These are phyloP conservation scores for Stenchaetothrips biformis DNA, from an alignment of 2,888 invertebrate genomes.

Conservation along the genomic window DNA sequence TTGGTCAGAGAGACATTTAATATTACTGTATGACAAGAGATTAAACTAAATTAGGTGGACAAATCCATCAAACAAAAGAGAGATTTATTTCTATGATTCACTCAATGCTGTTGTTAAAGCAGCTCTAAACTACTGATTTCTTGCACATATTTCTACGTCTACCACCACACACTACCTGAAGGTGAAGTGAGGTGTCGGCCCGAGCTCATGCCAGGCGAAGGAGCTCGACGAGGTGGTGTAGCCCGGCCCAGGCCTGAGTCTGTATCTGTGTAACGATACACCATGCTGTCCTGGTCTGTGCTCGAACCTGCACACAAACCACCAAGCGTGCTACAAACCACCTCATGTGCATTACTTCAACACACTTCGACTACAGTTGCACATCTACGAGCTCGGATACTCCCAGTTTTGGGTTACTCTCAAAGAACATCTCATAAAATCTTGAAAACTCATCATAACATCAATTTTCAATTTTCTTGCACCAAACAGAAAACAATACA, in stretches of 20 bases:
- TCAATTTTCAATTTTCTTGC: no score
- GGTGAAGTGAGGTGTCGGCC: conserved; percentile 74
- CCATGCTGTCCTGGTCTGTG: conserved; percentile 55
- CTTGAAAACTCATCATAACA: no score
- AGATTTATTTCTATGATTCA: no score
- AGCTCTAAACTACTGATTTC: no score
- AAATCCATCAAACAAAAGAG: not conserved
- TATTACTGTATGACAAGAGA: not conserved
- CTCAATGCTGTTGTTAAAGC: no score
- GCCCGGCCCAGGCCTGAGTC: conserved; percentile 83
- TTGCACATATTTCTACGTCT: not conserved
- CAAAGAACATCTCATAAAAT: no score
- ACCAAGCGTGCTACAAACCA: conserved; percentile 27
- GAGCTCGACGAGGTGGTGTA: conserved; percentile 80
- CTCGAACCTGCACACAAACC: conserved; percentile 48
- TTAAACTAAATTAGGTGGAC: not conserved
- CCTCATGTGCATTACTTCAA: not conserved
- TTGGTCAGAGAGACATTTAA: no score
- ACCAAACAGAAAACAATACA: no score
- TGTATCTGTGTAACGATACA: conserved; percentile 59
- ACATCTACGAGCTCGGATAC: not conserved
- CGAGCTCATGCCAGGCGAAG: conserved; percentile 73
- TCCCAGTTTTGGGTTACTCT: no score
- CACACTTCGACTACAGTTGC: not conserved
- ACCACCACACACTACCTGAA: conserved; percentile 50